phyloP scores from a whole-genome alignment of 2,797 vertebrate species.

The Cossypha polioptera region DNA sequence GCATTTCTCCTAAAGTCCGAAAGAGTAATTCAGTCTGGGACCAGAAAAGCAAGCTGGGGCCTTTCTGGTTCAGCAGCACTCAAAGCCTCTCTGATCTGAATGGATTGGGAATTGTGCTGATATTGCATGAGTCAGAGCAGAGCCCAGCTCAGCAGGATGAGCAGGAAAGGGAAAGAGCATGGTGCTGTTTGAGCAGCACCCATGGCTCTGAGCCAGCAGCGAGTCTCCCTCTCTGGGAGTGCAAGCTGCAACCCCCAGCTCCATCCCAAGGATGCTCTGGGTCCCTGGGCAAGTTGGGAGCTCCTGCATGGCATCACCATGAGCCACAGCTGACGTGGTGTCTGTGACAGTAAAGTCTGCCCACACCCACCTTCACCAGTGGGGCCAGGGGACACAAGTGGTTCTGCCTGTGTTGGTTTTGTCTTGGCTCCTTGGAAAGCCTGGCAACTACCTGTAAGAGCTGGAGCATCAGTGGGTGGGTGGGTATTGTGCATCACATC shows the following conservation, averaged over 20 bases:
- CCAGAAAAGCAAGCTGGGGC: slow-evolving; percentile 15
- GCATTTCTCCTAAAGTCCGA: background rate
- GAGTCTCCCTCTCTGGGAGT: rapidly evolving
- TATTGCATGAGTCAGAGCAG: slow-evolving; percentile 56
- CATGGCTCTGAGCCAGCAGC: rapidly evolving
- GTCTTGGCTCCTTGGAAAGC: rapidly evolving
- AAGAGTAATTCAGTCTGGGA: slow-evolving; percentile 30
- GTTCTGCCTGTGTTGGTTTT: background rate
- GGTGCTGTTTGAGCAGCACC: background rate
- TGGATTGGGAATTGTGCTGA: slow-evolving; percentile 44
- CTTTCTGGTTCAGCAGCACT: slow-evolving; percentile 60
- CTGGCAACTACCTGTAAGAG: background rate
- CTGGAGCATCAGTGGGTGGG: background rate
- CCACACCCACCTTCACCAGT: background rate
- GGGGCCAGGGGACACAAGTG: background rate
- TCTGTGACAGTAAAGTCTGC: background rate
- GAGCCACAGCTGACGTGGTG: background rate
- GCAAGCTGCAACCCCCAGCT: rapidly evolving
- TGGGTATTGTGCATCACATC: background rate
- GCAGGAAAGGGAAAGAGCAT: background rate
- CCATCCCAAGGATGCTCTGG: background rate
- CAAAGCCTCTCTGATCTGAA: slow-evolving; percentile 56
- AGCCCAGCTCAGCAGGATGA: slow-evolving; percentile 52
- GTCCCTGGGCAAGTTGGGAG: rapidly evolving
- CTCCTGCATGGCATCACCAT: rapidly evolving